phyloP scores from a whole-genome alignment of 2,888 invertebrate species.

The Oligia strigilis region DNA sequence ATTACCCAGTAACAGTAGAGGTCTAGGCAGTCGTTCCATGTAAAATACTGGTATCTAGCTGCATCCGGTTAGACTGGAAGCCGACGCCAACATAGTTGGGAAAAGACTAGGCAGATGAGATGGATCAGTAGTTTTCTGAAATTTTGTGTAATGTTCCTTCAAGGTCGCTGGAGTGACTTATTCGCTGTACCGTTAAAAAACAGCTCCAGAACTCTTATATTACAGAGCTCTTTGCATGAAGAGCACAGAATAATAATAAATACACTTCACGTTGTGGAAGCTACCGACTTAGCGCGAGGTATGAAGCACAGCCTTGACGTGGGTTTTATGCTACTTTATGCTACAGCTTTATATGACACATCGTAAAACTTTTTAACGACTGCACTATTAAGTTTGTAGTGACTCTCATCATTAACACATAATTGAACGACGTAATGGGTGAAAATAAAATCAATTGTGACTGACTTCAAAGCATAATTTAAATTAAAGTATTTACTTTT shows the following conservation, averaged over 20 bases:
- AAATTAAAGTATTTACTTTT: background rate
- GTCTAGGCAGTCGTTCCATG: too few species aligned
- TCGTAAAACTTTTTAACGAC: conserved; percentile 30
- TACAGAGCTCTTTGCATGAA: background rate
- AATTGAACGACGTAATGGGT: background rate
- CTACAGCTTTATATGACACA: background rate
- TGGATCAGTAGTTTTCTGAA: background rate
- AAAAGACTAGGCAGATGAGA: too few species aligned
- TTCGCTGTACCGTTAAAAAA: too few species aligned
- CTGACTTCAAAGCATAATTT: background rate
- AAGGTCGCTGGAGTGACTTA: background rate
- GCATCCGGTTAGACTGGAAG: too few species aligned
- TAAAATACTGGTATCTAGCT: too few species aligned
- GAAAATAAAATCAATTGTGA: background rate
- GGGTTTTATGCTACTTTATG: conserved; percentile 17
- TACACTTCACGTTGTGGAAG: background rate
- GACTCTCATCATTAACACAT: conserved; percentile 13
- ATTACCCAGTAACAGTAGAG: too few species aligned
- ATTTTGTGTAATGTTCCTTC: background rate
- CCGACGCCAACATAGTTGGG: too few species aligned
- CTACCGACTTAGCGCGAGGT: background rate
- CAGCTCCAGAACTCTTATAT: too few species aligned
- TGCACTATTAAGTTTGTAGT: background rate
- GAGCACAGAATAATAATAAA: background rate
- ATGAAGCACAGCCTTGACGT: conserved; percentile 9